Conservation (phyloP, 2,113 vertebrate species). For the Calidris pugnax region DNA sequence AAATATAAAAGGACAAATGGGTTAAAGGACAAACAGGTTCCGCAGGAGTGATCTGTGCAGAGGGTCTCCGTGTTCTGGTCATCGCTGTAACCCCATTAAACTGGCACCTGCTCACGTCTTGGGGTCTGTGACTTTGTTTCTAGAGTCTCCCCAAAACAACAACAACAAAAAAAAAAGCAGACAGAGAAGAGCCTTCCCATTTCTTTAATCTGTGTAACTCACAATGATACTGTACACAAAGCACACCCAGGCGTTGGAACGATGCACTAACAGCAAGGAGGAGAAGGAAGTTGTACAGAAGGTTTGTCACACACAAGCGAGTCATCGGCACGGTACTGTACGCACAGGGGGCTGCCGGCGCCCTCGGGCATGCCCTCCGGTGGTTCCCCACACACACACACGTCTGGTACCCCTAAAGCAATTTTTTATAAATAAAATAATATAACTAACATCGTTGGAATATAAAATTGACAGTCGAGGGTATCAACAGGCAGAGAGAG, state of each 20-base stretch:
- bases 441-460: slow-evolving; percentile 52
- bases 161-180: slow-evolving; percentile 46
- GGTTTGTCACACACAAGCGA: slow-evolving; percentile 63
- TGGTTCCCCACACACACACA: background rate
- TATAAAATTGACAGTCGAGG: slow-evolving; percentile 60
- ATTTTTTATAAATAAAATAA: slow-evolving; percentile 69
- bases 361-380: slow-evolving; percentile 1
- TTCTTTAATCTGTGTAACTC: slow-evolving; percentile 86
- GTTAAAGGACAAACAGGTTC: background rate
- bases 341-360: background rate
- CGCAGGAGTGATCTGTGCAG: background rate
- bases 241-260: slow-evolving; percentile 78
- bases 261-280: slow-evolving; percentile 72
- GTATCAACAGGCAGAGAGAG: slow-evolving; percentile 40
- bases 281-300: slow-evolving; percentile 51
- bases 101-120: background rate
- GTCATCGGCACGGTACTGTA: slow-evolving; percentile 10
- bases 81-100: slow-evolving; percentile 48
- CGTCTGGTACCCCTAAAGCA: slow-evolving; percentile 34
- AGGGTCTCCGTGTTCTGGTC: background rate
- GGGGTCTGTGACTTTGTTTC: background rate
- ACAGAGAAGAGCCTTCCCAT: slow-evolving; percentile 80
- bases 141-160: background rate
- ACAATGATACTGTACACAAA: slow-evolving; percentile 82
- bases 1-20: background rate